Percentiles rank a stretch among this genome's conserved stretches.
These are phyloP conservation scores for Eulithis prunata DNA, from an alignment of 2,888 invertebrate genomes.

Conservation along the genomic window DNA sequence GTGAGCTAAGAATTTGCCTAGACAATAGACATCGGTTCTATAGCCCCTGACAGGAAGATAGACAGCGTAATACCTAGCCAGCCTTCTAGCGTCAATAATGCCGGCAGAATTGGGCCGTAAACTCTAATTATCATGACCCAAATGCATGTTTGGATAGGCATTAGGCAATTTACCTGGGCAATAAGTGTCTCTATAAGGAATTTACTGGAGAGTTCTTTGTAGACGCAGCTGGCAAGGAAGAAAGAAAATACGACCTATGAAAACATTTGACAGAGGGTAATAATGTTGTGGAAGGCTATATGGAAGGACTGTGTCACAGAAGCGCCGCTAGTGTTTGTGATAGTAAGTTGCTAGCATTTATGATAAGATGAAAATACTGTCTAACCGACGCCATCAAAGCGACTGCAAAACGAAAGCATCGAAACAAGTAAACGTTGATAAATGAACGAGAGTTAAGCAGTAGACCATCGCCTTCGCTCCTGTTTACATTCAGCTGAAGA, in stretches of 20 bases:
- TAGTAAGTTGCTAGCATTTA: background rate
- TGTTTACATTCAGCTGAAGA: constrained; percentile 2
- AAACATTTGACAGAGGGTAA: background rate
- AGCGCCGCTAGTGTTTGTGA: background rate
- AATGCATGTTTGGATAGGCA: constrained; percentile 13
- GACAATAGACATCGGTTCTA: constrained; percentile 3
- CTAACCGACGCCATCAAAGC: background rate
- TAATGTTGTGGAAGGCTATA: background rate
- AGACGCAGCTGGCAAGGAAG: background rate
- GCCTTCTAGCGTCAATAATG: constrained; percentile 6
- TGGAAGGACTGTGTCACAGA: background rate
- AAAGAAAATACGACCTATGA: constrained; percentile 8
- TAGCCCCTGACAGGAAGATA: constrained; percentile 7
- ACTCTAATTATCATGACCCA: constrained; percentile 16
- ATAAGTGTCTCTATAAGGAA: constrained; percentile 11
- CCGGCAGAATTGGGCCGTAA: constrained; percentile 10
- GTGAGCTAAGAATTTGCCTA: background rate
- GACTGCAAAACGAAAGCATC: background rate
- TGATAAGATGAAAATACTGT: background rate
- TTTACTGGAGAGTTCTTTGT: constrained; percentile 7
- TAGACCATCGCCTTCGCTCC: background rate
- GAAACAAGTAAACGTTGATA: background rate
- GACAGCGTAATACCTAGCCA: constrained; percentile 3
- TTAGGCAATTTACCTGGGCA: constrained; percentile 7
- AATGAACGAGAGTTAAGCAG: background rate